Evolutionary conservation across 2,113 vertebrate species (phyloP), one percentile per base, ranked within the genome.

Genomic region (Scolopax mira): DNA sequence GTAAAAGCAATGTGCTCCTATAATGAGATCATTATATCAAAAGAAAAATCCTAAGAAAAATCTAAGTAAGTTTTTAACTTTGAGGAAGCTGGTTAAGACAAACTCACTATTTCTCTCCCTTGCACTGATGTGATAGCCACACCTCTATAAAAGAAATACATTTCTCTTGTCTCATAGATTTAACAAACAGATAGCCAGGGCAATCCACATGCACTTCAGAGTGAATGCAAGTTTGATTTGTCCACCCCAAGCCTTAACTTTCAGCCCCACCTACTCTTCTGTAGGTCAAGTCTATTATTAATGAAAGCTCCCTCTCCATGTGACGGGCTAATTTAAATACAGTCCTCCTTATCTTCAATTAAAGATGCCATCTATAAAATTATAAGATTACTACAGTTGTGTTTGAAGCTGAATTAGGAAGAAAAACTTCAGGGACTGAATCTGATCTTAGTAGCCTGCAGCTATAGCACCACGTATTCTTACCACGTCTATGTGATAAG

Each of bases 381-480:
- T 14, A 0, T 70, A 86, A 83, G 27, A 81, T 86, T 44, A 71
- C 72, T 57, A 37, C 4, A 2, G 57, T 49, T 75, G 65, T 65
- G 52, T 81, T 72, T 94, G 69, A 94, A 95, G 82, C 28, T 84
- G 69, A 88, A 78, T 60, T 77, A 70, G 80, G 54, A 72, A 69
- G n/a, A 78, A 95, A 94, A 96, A 79, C 64, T 78, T 64, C 17
- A 24, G 61, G 37, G 57, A 81, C 17, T 52, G 75, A 93, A 94
- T 30, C 83, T 8, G 5, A 39, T 91, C 79, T 73, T 33, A 70
- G 33, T 14, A 78, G 86, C 92, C 90, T 72, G 37, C 75, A 81
- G 93, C 80, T 90, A 69, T 3, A 70, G 44, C 54, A 85, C 35
- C 28, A 7, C 61, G 19, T 60, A 49, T 19, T 86, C 65, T 71